These are phyloP conservation scores for Prosopocoilus inquinatus DNA, from an alignment of 2,888 invertebrate species.

Conservation along the genomic window DNA sequence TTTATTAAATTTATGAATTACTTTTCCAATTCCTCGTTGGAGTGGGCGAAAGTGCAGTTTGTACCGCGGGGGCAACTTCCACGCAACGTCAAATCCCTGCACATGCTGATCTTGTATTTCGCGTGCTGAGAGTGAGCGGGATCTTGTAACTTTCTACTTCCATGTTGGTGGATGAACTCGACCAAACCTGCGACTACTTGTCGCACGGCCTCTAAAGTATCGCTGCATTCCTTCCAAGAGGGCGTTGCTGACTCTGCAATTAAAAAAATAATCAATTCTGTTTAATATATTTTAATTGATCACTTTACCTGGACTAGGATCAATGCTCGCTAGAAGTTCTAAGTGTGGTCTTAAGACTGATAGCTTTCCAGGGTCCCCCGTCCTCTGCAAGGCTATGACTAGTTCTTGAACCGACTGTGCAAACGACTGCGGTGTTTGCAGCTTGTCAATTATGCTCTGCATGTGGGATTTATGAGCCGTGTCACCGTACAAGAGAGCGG, in stretches of 20 bases:
- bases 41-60: constrained; percentile 90
- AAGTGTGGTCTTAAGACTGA: constrained; percentile 75
- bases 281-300: neutral
- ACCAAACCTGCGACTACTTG: constrained; percentile 75
- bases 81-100: constrained; percentile 76
- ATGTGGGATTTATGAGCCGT: constrained; percentile 94
- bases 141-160: constrained; percentile 64
- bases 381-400: constrained; percentile 85
- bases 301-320: constrained; percentile 72
- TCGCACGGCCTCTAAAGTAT: constrained; percentile 66
- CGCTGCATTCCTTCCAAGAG: constrained; percentile 63
- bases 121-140: constrained; percentile 60
- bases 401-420: constrained; percentile 88
- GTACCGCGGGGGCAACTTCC: constrained; percentile 83
- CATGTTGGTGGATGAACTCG: constrained; percentile 74
- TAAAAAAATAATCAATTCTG: neutral
- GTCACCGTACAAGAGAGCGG: constrained; percentile 93
- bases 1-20: constrained; percentile 7
- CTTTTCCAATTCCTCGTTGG: constrained; percentile 87
- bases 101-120: constrained; percentile 89
- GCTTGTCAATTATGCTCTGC: constrained; percentile 89
- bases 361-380: constrained; percentile 82
- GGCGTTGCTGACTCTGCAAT: constrained; percentile 61
- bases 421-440: constrained; percentile 92
- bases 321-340: constrained; percentile 82